A percentile compares a stretch with the other conserved stretches of the same genome.
Evolutionary conservation across 2,113 vertebrate genomes (phyloP).

Genomic region (Danionella cerebrum): DNA sequence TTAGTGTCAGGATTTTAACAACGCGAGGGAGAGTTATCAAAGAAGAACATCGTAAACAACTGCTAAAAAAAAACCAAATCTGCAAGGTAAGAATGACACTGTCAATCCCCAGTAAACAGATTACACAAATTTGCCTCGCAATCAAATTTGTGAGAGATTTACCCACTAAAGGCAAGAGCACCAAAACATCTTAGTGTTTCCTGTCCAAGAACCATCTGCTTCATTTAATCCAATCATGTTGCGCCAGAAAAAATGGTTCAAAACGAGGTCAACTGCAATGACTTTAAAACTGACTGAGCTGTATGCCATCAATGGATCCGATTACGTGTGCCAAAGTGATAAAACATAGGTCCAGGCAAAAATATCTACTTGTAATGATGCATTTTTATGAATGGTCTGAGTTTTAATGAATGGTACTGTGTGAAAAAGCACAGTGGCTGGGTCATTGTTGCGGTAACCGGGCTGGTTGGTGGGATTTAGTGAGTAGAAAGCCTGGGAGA

Average conservation of each 20-base stretch:
- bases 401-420: slow-evolving; percentile 38
- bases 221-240: slow-evolving; percentile 41
- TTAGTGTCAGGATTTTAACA: not conserved
- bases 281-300: slow-evolving; percentile 35
- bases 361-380: not conserved
- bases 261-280: slow-evolving; percentile 32
- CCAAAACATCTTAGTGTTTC: slow-evolving; percentile 26
- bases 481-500: slow-evolving; percentile 25
- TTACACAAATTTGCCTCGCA: slow-evolving; percentile 49
- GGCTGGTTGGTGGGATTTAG: slow-evolving; percentile 31
- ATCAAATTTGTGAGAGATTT: slow-evolving; percentile 42
- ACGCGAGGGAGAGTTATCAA: not conserved
- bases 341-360: not conserved
- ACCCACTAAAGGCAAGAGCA: slow-evolving; percentile 23
- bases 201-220: slow-evolving; percentile 40
- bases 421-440: slow-evolving; percentile 22
- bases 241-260: slow-evolving; percentile 34
- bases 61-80: slow-evolving; percentile 45
- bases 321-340: not conserved
- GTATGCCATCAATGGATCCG: slow-evolving; percentile 19
- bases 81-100: slow-evolving; percentile 38
- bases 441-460: slow-evolving; percentile 30
- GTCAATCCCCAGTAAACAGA: slow-evolving; percentile 52
- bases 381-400: slow-evolving; percentile 48
- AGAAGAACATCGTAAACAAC: slow-evolving; percentile 24